A percentile compares a stretch with the other conserved stretches of the same genome.
These are phyloP conservation scores for Probosciger aterrimus DNA, from an alignment of 2,113 vertebrate species.

Conservation along the genomic window DNA sequence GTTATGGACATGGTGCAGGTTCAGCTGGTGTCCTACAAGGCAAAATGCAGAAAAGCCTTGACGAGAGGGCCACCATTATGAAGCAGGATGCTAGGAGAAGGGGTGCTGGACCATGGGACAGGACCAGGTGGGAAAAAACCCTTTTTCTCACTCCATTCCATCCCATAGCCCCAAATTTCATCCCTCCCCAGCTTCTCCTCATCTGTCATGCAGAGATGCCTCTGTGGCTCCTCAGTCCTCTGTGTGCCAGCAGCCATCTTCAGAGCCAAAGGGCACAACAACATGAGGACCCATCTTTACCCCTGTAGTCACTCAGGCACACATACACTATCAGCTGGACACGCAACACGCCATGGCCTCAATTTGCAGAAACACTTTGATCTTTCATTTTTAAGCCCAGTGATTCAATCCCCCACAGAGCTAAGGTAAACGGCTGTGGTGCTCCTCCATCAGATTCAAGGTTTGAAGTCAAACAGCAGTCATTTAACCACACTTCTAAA, in stretches of 20 bases:
- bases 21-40: background rate
- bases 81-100: background rate
- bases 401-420: background rate
- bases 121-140: background rate
- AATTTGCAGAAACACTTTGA: conserved; percentile 4
- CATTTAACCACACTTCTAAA: conserved; percentile 31
- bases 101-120: rapidly evolving
- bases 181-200: background rate
- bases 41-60: background rate
- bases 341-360: background rate
- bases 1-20: background rate
- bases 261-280: background rate
- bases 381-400: conserved; percentile 9
- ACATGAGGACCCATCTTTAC: rapidly evolving
- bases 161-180: background rate
- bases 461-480: conserved; percentile 27
- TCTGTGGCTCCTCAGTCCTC: background rate
- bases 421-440: background rate
- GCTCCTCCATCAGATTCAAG: background rate
- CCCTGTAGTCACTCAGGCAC: background rate
- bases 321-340: background rate
- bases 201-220: background rate
- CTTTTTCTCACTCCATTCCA: background rate
- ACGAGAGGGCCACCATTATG: background rate
- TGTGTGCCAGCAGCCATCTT: rapidly evolving